Conservation (phyloP, 1,140 invertebrate genomes). For the Drosophila pruinosa region DNA sequence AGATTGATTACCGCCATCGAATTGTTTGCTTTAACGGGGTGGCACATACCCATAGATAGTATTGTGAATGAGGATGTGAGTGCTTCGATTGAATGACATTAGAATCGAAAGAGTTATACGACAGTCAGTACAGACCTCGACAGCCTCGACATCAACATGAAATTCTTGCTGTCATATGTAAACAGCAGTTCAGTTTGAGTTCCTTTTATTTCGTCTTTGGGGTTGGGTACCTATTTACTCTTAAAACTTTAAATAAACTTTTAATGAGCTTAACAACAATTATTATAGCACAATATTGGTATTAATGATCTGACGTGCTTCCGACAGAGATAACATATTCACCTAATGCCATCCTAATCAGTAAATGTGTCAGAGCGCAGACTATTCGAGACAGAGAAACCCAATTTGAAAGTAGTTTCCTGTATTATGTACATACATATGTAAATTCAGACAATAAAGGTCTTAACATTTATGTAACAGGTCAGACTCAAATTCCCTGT, state of each 20-base stretch:
- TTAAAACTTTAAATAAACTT: slow-evolving; percentile 30
- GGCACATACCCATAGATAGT: slow-evolving; percentile 22
- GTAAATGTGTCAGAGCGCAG: too few relatives aligned
- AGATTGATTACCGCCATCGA: slow-evolving; percentile 83
- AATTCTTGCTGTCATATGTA: slow-evolving; percentile 70
- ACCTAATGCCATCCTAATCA: too few relatives aligned
- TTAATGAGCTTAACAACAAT: slow-evolving; percentile 25
- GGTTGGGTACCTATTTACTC: slow-evolving; percentile 16
- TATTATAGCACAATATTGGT: not conserved
- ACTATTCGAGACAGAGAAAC: too few relatives aligned
- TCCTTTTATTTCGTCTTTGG: slow-evolving; percentile 6
- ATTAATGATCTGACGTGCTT: not conserved
- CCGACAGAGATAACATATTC: not conserved
- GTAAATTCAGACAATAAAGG: too few relatives aligned
- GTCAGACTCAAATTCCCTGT: too few relatives aligned
- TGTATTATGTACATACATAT: too few relatives aligned
- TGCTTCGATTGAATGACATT: slow-evolving; percentile 74
- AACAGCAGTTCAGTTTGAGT: slow-evolving; percentile 63
- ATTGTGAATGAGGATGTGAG: slow-evolving; percentile 13
- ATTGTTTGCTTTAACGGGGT: slow-evolving; percentile 71
- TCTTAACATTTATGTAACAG: too few relatives aligned
- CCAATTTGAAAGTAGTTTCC: too few relatives aligned
- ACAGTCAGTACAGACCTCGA: slow-evolving; percentile 2
- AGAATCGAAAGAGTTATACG: slow-evolving; percentile 71
- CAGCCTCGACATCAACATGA: slow-evolving; percentile 48